phyloP scores from a whole-genome alignment of 92 coral and sea anemone species.

The Diadumene lineata region DNA sequence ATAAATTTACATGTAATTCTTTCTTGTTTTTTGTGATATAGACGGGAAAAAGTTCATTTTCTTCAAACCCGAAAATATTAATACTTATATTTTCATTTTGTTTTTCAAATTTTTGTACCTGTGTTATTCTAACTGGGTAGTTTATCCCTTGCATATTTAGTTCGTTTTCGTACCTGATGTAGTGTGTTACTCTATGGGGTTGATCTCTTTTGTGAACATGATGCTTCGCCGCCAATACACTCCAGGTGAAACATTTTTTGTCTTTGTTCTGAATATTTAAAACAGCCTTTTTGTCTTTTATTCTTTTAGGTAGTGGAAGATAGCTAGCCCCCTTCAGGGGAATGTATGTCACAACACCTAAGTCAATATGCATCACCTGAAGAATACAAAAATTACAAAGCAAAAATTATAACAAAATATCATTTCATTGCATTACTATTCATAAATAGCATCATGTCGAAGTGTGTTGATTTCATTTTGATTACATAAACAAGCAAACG shows the following conservation, averaged over 20 bases:
- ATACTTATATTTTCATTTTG: slow-evolving; percentile 31
- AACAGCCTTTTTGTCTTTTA: slow-evolving; percentile 55
- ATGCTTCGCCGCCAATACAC: slow-evolving; percentile 31
- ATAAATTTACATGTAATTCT: slow-evolving; percentile 27
- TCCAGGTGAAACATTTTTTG: slow-evolving; percentile 32
- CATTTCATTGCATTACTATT: too few relatives aligned
- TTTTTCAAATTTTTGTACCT: slow-evolving; percentile 20
- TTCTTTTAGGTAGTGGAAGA: too few relatives aligned
- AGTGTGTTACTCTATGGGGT: slow-evolving; percentile 25
- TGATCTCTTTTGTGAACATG: slow-evolving; percentile 25
- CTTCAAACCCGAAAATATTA: too few relatives aligned
- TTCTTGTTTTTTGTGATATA: slow-evolving; percentile 21
- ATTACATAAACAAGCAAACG: too few relatives aligned
- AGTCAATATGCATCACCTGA: slow-evolving; percentile 39
- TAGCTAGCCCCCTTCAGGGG: slow-evolving; percentile 53
- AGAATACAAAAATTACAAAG: too few relatives aligned
- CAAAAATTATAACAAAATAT: too few relatives aligned
- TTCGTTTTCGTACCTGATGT: slow-evolving; percentile 17
- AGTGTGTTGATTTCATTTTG: too few relatives aligned
- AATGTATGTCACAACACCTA: slow-evolving; percentile 35
- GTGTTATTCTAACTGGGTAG: slow-evolving; percentile 5
- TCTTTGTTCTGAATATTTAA: slow-evolving; percentile 48
- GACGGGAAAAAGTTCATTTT: slow-evolving; percentile 29
- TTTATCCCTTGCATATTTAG: slow-evolving; percentile 25
- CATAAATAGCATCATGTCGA: too few relatives aligned